These are phyloP conservation scores for Drosophila mettleri DNA, from an alignment of 2,888 invertebrate genomes.

Conservation along the genomic window DNA sequence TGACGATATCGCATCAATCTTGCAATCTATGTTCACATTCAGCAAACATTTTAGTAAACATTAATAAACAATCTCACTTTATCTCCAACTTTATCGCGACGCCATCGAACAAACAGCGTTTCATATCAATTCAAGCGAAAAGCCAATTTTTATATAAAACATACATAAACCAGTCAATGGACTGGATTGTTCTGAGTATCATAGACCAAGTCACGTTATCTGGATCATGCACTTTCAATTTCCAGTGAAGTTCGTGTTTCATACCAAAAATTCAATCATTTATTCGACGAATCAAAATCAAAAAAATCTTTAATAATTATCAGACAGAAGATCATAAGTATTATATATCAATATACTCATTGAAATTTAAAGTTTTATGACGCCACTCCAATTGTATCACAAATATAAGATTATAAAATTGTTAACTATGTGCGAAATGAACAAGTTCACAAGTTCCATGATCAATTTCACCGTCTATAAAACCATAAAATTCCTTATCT, in stretches of 20 bases:
- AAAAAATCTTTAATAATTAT: background rate
- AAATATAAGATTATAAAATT: background rate
- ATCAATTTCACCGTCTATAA: conserved; percentile 1
- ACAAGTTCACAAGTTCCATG: background rate
- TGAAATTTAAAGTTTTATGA: background rate
- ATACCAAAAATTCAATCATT: background rate
- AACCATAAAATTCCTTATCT: background rate
- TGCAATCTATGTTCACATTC: conserved; percentile 23
- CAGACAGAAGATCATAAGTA: background rate
- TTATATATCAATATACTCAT: background rate
- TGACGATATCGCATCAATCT: conserved; percentile 33
- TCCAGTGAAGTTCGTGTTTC: conserved; percentile 25
- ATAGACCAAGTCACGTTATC: background rate
- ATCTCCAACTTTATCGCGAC: conserved; percentile 34
- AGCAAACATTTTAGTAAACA: conserved; percentile 1
- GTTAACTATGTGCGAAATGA: conserved; percentile 2
- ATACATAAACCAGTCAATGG: background rate
- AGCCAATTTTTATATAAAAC: conserved; percentile 25
- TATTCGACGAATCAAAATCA: conserved; percentile 11
- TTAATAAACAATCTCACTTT: conserved; percentile 3
- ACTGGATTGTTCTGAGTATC: conserved; percentile 4
- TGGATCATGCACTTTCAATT: background rate
- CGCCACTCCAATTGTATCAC: background rate
- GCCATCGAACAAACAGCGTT: conserved; percentile 22
- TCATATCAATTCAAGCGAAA: conserved; percentile 50